Percentiles rank a stretch among this genome's conserved stretches.
phyloP scores from a whole-genome alignment of 2,797 vertebrate genomes.

The Oryzias sinensis region DNA sequence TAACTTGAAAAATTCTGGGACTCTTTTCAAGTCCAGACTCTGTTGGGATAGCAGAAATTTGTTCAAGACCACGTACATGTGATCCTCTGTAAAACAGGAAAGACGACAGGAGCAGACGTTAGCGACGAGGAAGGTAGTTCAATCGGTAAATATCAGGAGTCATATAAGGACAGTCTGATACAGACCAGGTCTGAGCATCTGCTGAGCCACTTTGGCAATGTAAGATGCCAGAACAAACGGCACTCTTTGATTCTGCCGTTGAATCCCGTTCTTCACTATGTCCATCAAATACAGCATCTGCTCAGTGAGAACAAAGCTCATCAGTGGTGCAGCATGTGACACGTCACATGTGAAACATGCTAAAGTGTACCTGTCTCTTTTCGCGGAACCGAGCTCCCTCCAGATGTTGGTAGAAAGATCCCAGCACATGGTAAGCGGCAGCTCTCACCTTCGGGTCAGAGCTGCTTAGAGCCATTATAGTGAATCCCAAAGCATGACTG shows the following conservation, averaged over 20 bases:
- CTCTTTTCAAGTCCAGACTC: slow-evolving; percentile 86
- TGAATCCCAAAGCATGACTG: slow-evolving; percentile 85
- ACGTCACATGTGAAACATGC: neutral
- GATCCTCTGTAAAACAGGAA: slow-evolving; percentile 81
- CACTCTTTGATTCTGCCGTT: slow-evolving; percentile 81
- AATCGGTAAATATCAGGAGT: slow-evolving; percentile 10
- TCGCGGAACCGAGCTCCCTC: slow-evolving; percentile 86
- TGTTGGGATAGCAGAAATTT: slow-evolving; percentile 90
- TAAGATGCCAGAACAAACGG: slow-evolving; percentile 85
- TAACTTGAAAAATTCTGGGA: slow-evolving; percentile 92
- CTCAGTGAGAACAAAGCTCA: slow-evolving; percentile 2
- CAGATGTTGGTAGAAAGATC: slow-evolving; percentile 86
- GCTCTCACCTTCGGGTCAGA: slow-evolving; percentile 87
- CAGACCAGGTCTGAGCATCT: slow-evolving; percentile 90
- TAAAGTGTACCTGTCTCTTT: slow-evolving; percentile 81
- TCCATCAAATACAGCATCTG: slow-evolving; percentile 93
- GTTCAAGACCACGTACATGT: slow-evolving; percentile 91
- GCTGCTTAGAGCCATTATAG: slow-evolving; percentile 87
- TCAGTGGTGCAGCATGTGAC: slow-evolving; percentile 5
- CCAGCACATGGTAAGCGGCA: slow-evolving; percentile 83
- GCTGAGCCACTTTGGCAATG: slow-evolving; percentile 83
- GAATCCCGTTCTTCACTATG: slow-evolving; percentile 85
- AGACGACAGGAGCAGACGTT: slow-evolving; percentile 1
- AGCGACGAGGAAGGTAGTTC: neutral
- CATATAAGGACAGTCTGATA: slow-evolving; percentile 10